A percentile compares a stretch with the other conserved stretches of the same genome.
These are phyloP conservation scores for Andrena trimmerana DNA, from an alignment of 2,888 invertebrate genomes.

Conservation along the genomic window DNA sequence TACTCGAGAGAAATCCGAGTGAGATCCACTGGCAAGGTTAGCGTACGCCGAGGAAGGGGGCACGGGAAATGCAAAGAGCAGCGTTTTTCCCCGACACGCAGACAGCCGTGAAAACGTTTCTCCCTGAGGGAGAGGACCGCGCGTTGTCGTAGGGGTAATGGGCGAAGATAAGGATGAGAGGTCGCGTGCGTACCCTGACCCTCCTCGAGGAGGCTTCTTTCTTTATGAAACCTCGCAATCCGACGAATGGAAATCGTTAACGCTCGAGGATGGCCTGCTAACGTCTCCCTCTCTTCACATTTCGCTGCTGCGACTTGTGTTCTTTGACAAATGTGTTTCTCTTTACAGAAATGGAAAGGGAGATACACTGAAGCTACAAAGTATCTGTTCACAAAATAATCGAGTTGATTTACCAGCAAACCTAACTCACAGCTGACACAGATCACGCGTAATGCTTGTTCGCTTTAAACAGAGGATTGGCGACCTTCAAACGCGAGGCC, in stretches of 20 bases:
- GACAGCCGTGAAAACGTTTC: slow-evolving; percentile 66
- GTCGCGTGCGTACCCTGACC: slow-evolving; percentile 49
- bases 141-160: slow-evolving; percentile 55
- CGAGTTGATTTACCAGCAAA: too few relatives aligned
- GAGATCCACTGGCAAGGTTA: slow-evolving; percentile 24
- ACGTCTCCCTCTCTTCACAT: neutral
- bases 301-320: neutral
- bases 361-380: too few relatives aligned
- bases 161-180: slow-evolving; percentile 58
- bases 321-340: slow-evolving; percentile 11
- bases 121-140: slow-evolving; percentile 23
- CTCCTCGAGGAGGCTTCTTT: slow-evolving; percentile 5
- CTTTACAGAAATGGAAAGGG: neutral
- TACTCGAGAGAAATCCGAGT: slow-evolving; percentile 33
- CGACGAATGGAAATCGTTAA: slow-evolving; percentile 30
- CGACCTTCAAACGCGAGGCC: neutral
- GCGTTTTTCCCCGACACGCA: slow-evolving; percentile 52
- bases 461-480: too few relatives aligned
- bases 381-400: too few relatives aligned
- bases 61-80: slow-evolving; percentile 50
- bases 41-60: slow-evolving; percentile 8
- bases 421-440: too few relatives aligned
- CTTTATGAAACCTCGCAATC: slow-evolving; percentile 19
- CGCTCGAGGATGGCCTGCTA: neutral
- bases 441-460: too few relatives aligned